Evolutionary conservation across 1,140 invertebrate genomes (phyloP), one percentile per base, ranked within the genome.

Genomic region (Orius laevigatus): DNA sequence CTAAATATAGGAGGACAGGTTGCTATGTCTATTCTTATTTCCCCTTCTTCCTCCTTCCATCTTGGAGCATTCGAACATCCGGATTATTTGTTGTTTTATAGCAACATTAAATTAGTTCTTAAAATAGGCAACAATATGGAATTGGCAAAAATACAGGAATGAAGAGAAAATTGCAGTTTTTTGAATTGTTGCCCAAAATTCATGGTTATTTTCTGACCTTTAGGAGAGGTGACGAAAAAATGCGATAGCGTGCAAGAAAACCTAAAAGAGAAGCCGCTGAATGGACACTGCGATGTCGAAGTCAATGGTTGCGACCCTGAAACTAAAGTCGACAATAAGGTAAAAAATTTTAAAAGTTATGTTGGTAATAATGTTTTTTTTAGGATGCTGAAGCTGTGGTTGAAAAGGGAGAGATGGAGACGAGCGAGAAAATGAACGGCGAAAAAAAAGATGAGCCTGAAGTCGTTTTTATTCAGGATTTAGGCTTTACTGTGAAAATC

Each of bases 401-500:
- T n/a, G 68, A 70, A 41, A 70, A 70, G 51, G 66, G 65, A 3
- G 69, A 70, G 55, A 66, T 69, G n/a, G 68, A 70, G 53, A 67
- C 64, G 0, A 70, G 66, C 6, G 69, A 70, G 51, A 70, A 70
- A 34, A 61, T 62, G 16, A 46, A 43, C 14, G 43, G 63, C 66
- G n/a, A 61, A 60, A 65, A 62, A 63, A 63, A 75, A 76, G 67
- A 69, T 39, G 76, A 78, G 49, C 77, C 80, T 48, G 81, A 86
- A 68, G 78, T 93, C 41, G 81, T 94, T 32, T 83, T 92, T 46
- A 86, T 94, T 57, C 89, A 94, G 64, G 91, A 96, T 61, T 76
- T 87, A 62, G 88, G 90, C 33, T 93, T 95, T 59, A 88, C 81
- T 45, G 82, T 96, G 1, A 88, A 91, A 68, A 90, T 96, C 55